Conservation (phyloP, 2,888 invertebrate species). For the Nebria brevicollis region DNA sequence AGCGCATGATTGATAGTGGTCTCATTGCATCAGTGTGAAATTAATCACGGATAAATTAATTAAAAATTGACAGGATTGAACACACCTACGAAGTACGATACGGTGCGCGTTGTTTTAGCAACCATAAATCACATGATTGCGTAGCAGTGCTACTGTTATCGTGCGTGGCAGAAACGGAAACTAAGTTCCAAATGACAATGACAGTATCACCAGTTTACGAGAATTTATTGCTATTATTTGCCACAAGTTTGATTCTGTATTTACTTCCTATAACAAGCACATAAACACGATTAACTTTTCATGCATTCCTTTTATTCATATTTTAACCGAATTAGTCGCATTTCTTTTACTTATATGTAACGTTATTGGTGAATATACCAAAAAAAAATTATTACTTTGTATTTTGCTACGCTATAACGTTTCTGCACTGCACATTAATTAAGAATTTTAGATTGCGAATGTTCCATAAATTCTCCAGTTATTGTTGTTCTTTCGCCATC, state of each 20-base stretch:
- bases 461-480: not conserved
- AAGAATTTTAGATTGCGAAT: not conserved
- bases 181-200: constrained; percentile 30
- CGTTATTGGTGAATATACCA: no score
- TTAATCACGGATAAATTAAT: constrained; percentile 40
- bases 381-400: no score
- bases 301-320: not conserved
- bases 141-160: constrained; percentile 5
- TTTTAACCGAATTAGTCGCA: no score
- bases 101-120: constrained; percentile 12
- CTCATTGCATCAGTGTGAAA: constrained; percentile 17
- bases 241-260: constrained; percentile 27
- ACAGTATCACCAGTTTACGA: constrained; percentile 18
- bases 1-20: constrained; percentile 33
- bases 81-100: constrained; percentile 17
- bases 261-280: constrained; percentile 4
- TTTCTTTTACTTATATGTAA: no score
- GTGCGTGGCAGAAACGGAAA: constrained; percentile 17
- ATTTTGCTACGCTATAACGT: not conserved
- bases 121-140: constrained; percentile 30
- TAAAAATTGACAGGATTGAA: constrained; percentile 35
- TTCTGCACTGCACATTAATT: not conserved
- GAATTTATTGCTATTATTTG: constrained; percentile 35
- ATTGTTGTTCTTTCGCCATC: not conserved
- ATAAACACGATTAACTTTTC: not conserved